Evolutionary conservation across 2,113 vertebrate genomes (phyloP), one percentile per base, ranked within the genome.

Genomic region (Sphaerodactylus townsendi): DNA sequence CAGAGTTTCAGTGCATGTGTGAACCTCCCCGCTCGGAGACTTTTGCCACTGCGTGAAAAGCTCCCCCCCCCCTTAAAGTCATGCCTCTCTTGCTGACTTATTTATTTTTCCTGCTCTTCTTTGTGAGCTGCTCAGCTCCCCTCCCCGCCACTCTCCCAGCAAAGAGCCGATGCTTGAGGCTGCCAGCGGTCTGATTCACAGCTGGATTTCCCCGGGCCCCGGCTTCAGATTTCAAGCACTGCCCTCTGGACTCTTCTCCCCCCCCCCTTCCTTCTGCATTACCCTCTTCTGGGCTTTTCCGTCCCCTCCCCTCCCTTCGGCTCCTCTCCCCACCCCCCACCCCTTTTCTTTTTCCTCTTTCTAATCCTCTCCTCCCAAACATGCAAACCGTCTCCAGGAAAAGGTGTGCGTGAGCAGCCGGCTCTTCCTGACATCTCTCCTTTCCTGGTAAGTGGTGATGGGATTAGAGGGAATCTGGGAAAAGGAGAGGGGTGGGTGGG

Each of bases 151-250:
- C n/a, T n/a, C n/a, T n/a, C n/a, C n/a, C n/a, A n/a, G n/a, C n/a
- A n/a, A n/a, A n/a, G n/a, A n/a, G n/a, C n/a, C 75, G 87, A 77
- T 90, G 92, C 92, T 92, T 90, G 88, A 89, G n/a, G 90, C 83
- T 91, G 93, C 91, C 87, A 89, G 93, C 90, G 91, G 93, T 86
- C 84, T 77, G 92, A 93, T 84, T 82, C 71, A 86, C 90, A 87
- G 89, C 93, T 87, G 91, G 88, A 90, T 78, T 77, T 66, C 70
- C 86, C 87, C 41, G 5, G 85, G 85, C 87, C 91, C n/a, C 81
- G 73, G 66, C 84, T 90, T 84, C 87, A 83, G 88, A 77, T 89
- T 90, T 87, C 85, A 87, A 87, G 77, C 81, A 9, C 82, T 73
- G 84, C 89, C 88, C 88, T 84, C 81, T 90, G 85, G 82, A 33